A percentile compares a stretch with the other conserved stretches of the same genome.
phyloP scores from a whole-genome alignment of 2,888 invertebrate genomes.

The Mesorhabditis spiculigera region DNA sequence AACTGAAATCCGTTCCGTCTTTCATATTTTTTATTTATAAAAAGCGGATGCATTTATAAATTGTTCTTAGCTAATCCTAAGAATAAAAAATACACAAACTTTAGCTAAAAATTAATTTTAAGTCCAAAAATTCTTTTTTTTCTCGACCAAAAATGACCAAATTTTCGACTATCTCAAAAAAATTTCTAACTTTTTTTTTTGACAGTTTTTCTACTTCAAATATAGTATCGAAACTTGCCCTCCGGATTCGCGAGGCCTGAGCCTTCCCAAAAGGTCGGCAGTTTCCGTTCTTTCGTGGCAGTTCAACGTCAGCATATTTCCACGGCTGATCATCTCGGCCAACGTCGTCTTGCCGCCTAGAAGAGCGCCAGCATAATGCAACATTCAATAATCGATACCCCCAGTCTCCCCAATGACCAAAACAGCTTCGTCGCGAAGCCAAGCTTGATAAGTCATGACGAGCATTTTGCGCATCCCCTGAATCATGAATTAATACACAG shows the following conservation, averaged over 20 bases:
- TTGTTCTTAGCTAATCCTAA: too few relatives aligned
- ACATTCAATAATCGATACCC: neutral
- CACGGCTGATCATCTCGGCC: conserved; percentile 66
- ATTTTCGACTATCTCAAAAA: too few relatives aligned
- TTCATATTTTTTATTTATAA: neutral
- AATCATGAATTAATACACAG: neutral
- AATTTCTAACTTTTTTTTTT: neutral
- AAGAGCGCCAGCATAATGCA: conserved; percentile 44
- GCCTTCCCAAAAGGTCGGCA: conserved; percentile 90
- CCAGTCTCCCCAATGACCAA: conserved; percentile 92
- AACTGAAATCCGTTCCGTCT: conserved; percentile 13
- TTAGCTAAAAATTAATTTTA: too few relatives aligned
- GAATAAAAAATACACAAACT: too few relatives aligned
- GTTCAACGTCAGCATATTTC: conserved; percentile 75
- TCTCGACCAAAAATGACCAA: too few relatives aligned
- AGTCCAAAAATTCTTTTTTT: too few relatives aligned
- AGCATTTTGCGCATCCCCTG: conserved; percentile 73
- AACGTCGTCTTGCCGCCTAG: conserved; percentile 49
- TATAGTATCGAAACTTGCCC: conserved; percentile 22
- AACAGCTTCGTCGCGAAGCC: conserved; percentile 87
- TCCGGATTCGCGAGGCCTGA: conserved; percentile 73
- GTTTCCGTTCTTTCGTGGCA: conserved; percentile 99
- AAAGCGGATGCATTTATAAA: too few relatives aligned
- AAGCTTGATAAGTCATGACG: conserved; percentile 71
- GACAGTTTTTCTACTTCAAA: neutral